These are phyloP conservation scores for Lampris incognitus DNA, from an alignment of 2,113 vertebrate species.

Conservation along the genomic window DNA sequence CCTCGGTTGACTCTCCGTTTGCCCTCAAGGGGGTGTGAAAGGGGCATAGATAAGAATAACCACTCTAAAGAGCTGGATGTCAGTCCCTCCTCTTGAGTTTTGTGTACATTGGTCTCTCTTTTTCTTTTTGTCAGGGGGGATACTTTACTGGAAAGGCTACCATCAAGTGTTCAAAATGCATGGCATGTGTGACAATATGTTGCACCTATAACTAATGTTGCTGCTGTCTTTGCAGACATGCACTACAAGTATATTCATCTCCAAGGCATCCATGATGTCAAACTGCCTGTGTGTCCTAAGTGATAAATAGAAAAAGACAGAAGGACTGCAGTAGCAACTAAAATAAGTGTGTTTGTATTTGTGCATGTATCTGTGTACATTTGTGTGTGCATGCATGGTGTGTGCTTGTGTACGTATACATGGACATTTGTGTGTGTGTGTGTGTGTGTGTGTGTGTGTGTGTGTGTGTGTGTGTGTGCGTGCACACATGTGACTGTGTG, in stretches of 20 bases:
- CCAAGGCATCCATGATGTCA: too few relatives aligned
- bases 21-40: background rate
- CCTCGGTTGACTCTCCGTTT: background rate
- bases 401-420: too few relatives aligned
- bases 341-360: background rate
- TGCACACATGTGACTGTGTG: too few relatives aligned
- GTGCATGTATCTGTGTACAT: slow-evolving; percentile 2
- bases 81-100: background rate
- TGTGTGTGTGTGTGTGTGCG: slow-evolving; percentile 4
- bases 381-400: background rate
- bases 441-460: background rate
- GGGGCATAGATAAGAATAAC: slow-evolving; percentile 14
- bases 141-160: background rate
- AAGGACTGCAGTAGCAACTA: too few relatives aligned
- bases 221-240: too few relatives aligned
- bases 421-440: too few relatives aligned
- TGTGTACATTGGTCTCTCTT: background rate
- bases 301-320: too few relatives aligned
- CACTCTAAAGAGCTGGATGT: slow-evolving; percentile 28
- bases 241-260: too few relatives aligned
- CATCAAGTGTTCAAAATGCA: too few relatives aligned
- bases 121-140: background rate
- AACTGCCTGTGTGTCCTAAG: too few relatives aligned
- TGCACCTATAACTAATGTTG: too few relatives aligned
- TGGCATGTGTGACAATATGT: too few relatives aligned